phyloP scores from a whole-genome alignment of 2,797 vertebrate species.

The Coregonus sp. region DNA sequence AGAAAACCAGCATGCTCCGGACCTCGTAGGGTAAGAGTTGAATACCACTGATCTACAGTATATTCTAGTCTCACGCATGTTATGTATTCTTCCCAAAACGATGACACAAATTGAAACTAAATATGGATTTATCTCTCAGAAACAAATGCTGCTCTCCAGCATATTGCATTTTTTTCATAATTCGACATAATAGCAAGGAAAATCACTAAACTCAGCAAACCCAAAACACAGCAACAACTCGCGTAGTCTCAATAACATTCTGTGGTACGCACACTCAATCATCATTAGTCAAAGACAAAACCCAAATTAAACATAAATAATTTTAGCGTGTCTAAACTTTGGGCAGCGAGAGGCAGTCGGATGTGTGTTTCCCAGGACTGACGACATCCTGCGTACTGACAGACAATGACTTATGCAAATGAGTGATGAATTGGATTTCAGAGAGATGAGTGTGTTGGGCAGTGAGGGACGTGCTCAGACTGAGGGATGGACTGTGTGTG shows the following conservation, averaged over 20 bases:
- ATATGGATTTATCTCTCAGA: background rate
- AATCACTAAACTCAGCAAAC: background rate
- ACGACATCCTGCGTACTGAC: constrained; percentile 66
- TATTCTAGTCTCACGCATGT: no score
- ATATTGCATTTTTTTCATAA: background rate
- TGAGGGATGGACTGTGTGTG: constrained; percentile 39
- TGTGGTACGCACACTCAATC: constrained; percentile 52
- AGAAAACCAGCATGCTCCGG: no score
- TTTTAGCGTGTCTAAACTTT: constrained; percentile 64
- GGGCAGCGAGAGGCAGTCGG: constrained; percentile 41
- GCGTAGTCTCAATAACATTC: constrained; percentile 44
- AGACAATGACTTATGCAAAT: constrained; percentile 78
- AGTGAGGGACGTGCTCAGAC: constrained; percentile 35
- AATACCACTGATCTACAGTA: no score
- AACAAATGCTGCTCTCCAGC: background rate
- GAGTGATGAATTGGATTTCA: constrained; percentile 67
- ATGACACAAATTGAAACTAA: background rate
- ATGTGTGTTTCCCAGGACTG: constrained; percentile 71
- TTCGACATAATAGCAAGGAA: constrained; percentile 1
- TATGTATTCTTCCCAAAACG: no score
- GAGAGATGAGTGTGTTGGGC: constrained; percentile 59
- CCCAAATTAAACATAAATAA: constrained; percentile 55
- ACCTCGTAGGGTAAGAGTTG: no score
- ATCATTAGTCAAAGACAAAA: constrained; percentile 69
- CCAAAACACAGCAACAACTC: background rate